Evolutionary conservation across 2,888 invertebrate species (phyloP).

Genomic region (Cantharis lateralis): DNA sequence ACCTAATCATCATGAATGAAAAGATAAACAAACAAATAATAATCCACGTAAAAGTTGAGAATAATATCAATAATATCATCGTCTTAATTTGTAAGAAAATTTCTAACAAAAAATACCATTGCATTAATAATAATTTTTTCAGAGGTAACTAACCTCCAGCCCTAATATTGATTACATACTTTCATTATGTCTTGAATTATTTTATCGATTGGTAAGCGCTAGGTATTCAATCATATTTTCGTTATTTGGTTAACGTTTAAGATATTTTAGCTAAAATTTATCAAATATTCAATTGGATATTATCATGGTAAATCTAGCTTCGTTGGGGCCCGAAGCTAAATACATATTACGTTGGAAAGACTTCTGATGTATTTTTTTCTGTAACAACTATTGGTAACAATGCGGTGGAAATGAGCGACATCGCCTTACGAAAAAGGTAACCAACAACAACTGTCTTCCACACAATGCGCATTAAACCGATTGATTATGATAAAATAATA

Average conservation of each 20-base stretch:
- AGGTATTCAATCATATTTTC: not conserved
- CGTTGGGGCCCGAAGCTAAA: not conserved
- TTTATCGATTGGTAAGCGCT: not conserved
- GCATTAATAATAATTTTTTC: not conserved
- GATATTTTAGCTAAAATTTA: not conserved
- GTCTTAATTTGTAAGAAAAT: not conserved
- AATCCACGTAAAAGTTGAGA: not conserved
- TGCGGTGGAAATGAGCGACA: no score
- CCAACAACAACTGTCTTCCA: no score
- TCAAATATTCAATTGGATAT: not conserved
- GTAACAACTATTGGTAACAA: no score
- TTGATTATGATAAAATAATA: no score
- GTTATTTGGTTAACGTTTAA: not conserved
- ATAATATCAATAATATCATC: not conserved
- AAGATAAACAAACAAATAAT: not conserved
- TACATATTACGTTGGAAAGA: no score
- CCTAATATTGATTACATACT: not conserved
- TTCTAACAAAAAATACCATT: not conserved
- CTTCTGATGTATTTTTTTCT: no score
- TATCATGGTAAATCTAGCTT: not conserved
- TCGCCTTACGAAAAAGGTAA: no score
- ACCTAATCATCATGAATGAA: not conserved
- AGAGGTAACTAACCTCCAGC: not conserved
- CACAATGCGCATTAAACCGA: no score
- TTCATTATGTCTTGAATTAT: not conserved